Evolutionary conservation across 1,140 invertebrate species (phyloP), one percentile per base, ranked within the genome.

Genomic region (Belonocnema kinseyi): DNA sequence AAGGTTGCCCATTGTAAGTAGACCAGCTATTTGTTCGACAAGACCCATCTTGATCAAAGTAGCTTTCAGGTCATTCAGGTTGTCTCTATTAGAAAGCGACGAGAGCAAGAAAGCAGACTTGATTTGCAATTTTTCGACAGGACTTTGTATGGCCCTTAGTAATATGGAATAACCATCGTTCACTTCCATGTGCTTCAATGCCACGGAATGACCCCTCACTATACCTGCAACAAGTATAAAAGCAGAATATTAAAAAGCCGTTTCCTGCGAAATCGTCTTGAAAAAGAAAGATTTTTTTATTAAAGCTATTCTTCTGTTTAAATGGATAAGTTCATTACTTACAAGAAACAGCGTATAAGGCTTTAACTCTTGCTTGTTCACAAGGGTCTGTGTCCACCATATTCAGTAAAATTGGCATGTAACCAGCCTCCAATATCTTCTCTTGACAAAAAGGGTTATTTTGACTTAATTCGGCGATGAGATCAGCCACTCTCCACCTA

Each of bases 401-500:
- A n/a, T 91, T 88, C n/a, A 96, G 80, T 17, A 97, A 87, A 40
- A 93, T 90, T 10, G 93, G 93, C 46, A 97, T 88, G 53, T 95
- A 90, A 17, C 93, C 93, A 50, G 92, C 92, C 82, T 95, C 93
- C 3, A 96, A 78, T 17, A 94, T 92, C 51, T 88, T 92, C 51
- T 92, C 86, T 87, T 97, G 96, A 85, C 95, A 96, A 83, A 93
- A 94, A 0, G 94, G 94, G 90, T 97, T 96, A 90, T 97, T 96
- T 89, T 97, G 96, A 66, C 94, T 94, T 19, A 96, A 82, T 82
- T 94, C 94, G 0, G 94, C 96, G 17, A 97, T 90, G 14, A 97
- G 86, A 79, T 94, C 92, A n/a, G 94, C 94, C 21, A 93, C 93
- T 73, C 89, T 90, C 83, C 92, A 92, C 46, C 95, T 92, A 0